phyloP scores from a whole-genome alignment of 2,888 invertebrate genomes.

The Rapana venosa region DNA sequence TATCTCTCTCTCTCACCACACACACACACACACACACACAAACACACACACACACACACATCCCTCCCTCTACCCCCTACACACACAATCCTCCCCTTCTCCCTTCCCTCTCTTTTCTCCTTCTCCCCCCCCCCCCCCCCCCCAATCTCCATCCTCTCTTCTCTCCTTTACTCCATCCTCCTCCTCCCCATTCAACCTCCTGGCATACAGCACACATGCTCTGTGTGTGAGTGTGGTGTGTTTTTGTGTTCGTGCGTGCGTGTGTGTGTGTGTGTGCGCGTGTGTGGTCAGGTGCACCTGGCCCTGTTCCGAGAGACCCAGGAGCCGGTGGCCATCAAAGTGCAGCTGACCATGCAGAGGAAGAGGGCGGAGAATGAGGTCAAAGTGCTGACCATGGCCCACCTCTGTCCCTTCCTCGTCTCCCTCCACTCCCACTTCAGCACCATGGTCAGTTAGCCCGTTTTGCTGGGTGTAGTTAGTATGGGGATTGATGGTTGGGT shows the following conservation, averaged over 20 bases:
- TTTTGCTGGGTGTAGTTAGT: too few relatives aligned
- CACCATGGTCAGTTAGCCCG: background rate
- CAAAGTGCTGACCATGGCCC: background rate
- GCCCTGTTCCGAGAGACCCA: background rate
- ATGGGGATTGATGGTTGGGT: too few relatives aligned
- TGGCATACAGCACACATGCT: background rate
- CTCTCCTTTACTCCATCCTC: too few relatives aligned
- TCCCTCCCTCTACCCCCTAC: too few relatives aligned
- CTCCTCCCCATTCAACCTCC: background rate
- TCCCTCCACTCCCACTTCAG: constrained; percentile 25
- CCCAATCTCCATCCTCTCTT: too few relatives aligned
- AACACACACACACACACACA: background rate
- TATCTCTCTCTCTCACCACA: background rate
- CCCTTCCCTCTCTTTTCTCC: too few relatives aligned
- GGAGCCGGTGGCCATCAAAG: constrained; percentile 15
- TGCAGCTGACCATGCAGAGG: constrained; percentile 28
- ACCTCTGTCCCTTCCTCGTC: background rate
- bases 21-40: constrained; percentile 12
- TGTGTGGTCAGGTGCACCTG: background rate
- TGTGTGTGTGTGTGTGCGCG: background rate
- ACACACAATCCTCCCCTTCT: too few relatives aligned
- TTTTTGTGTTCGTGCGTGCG: too few relatives aligned
- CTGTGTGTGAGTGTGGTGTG: background rate
- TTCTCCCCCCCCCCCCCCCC: too few relatives aligned
- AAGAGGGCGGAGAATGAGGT: constrained; percentile 7